Percentiles rank a stretch among this genome's conserved stretches.
Conservation (phyloP, 2,113 vertebrate genomes). For the Saguinus imperator region DNA sequence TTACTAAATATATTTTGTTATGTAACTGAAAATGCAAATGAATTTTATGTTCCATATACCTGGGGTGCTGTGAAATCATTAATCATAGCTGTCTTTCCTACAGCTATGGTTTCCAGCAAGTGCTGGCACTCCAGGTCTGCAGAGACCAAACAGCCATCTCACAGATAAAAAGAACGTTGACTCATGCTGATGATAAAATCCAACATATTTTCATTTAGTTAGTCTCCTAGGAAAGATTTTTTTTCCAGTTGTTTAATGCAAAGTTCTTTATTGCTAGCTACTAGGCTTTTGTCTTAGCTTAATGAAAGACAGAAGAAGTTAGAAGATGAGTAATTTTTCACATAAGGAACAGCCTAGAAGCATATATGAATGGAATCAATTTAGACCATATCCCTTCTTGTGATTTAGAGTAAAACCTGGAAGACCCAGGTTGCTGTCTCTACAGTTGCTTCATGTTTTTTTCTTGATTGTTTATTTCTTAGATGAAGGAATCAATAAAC, state of each 20-base stretch:
- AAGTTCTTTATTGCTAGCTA: slow-evolving; percentile 41
- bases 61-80: neutral
- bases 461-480: slow-evolving; percentile 47
- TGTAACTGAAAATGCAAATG: slow-evolving; percentile 51
- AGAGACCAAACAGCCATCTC: neutral
- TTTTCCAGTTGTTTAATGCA: neutral
- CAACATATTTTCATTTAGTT: slow-evolving; percentile 10
- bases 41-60: slow-evolving; percentile 43
- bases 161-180: neutral
- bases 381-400: slow-evolving; percentile 12
- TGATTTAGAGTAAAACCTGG: slow-evolving; percentile 6
- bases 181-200: neutral
- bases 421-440: neutral
- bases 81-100: slow-evolving; percentile 54
- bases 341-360: neutral
- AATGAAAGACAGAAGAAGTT: slow-evolving; percentile 21
- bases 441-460: neutral
- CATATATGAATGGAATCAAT: neutral
- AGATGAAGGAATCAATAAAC: slow-evolving; percentile 54
- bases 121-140: neutral
- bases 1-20: slow-evolving; percentile 58
- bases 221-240: neutral
- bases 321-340: slow-evolving; percentile 46
- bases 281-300: neutral
- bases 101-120: neutral